A percentile compares a stretch with the other conserved stretches of the same genome.
Conservation (phyloP, 2,113 vertebrate species). For the Seriola quinqueradiata region DNA sequence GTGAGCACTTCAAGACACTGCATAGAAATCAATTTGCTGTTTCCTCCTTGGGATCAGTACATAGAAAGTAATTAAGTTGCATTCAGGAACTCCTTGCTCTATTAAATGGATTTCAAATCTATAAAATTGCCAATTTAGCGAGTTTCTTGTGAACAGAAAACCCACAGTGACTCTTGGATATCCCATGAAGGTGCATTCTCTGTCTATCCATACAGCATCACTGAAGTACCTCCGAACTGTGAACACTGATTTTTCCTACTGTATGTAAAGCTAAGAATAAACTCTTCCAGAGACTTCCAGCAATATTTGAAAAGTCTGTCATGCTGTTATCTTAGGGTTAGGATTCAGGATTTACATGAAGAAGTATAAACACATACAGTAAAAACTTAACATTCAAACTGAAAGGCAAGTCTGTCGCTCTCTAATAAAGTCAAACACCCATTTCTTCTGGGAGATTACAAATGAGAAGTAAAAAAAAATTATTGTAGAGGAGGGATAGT, state of each 20-base stretch:
- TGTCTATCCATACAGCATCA: neutral
- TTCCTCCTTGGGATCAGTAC: conserved; percentile 58
- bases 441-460: conserved; percentile 19
- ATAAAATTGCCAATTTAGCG: conserved; percentile 61
- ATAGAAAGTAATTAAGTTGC: conserved; percentile 75
- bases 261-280: neutral
- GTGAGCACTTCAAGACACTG: conserved; percentile 51
- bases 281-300: neutral
- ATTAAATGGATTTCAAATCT: conserved; percentile 69
- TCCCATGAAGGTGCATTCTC: conserved; percentile 31
- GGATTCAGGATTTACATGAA: no score
- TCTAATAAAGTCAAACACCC: neutral
- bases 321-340: no score
- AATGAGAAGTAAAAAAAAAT: conserved; percentile 3
- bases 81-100: conserved; percentile 72
- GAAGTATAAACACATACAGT: no score
- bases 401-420: neutral
- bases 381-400: neutral
- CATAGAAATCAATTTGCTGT: conserved; percentile 68
- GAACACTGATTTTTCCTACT: neutral
- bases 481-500: neutral
- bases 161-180: conserved; percentile 13
- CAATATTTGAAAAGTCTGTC: no score
- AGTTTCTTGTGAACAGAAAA: conserved; percentile 54
- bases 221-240: neutral